Percentiles rank a stretch among this genome's conserved stretches.
Evolutionary conservation across 2,113 vertebrate species (phyloP).

Genomic region (Channa argus): DNA sequence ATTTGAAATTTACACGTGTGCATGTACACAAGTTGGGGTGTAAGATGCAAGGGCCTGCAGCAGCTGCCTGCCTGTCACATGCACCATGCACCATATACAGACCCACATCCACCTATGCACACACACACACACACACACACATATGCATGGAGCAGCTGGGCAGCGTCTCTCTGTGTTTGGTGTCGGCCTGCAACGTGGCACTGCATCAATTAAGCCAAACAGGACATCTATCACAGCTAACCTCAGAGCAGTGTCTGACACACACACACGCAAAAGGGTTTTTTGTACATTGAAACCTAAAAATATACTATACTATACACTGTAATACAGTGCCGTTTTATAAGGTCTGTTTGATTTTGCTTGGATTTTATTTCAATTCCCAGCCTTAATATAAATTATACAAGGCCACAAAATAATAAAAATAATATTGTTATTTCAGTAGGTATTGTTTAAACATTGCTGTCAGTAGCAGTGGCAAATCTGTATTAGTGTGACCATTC

Average conservation of each 20-base stretch:
- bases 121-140: conserved; percentile 1
- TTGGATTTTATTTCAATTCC: too few relatives aligned
- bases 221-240: conserved; percentile 65
- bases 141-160: conserved; percentile 48
- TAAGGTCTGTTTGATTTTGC: too few relatives aligned
- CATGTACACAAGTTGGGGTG: conserved; percentile 4
- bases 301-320: too few relatives aligned
- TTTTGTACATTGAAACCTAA: too few relatives aligned
- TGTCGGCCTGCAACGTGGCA: conserved; percentile 33
- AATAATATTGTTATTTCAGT: too few relatives aligned
- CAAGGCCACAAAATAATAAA: too few relatives aligned
- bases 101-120: conserved; percentile 34
- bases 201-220: conserved; percentile 62
- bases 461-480: neutral
- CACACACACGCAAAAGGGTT: neutral
- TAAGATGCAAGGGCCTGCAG: conserved; percentile 33
- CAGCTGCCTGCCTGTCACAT: conserved; percentile 63
- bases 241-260: conserved; percentile 32
- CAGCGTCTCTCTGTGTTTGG: conserved; percentile 39
- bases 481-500: neutral
- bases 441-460: too few relatives aligned
- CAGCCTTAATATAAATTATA: too few relatives aligned
- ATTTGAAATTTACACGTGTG: neutral
- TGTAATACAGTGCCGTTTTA: too few relatives aligned
- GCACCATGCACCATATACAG: conserved; percentile 21